phyloP scores from a whole-genome alignment of 64 coral and sea anemone species.

The Acropora tenuis region DNA sequence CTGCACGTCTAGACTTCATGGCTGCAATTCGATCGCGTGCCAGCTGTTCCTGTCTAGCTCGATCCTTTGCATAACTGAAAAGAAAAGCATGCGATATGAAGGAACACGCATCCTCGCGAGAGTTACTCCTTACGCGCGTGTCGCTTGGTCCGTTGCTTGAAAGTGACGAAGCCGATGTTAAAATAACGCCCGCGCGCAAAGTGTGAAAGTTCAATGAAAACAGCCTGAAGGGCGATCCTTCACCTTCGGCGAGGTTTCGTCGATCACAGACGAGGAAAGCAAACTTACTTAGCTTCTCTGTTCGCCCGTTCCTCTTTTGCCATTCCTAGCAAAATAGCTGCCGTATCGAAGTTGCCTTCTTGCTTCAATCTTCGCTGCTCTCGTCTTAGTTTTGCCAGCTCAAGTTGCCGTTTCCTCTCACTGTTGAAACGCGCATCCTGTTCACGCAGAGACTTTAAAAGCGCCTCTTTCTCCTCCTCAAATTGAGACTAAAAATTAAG shows the following conservation, averaged over 20 bases:
- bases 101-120: not conserved
- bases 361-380: constrained; percentile 83
- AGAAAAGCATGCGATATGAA: not conserved
- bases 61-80: constrained; percentile 84
- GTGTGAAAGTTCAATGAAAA: too few species aligned
- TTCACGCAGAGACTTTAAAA: constrained; percentile 76
- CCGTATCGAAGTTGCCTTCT: constrained; percentile 96
- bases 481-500: constrained; percentile 72
- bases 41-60: constrained; percentile 84
- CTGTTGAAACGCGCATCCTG: constrained; percentile 84
- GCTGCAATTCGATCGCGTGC: constrained; percentile 93
- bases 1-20: constrained; percentile 76
- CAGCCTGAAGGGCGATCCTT: too few species aligned
- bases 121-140: not conserved
- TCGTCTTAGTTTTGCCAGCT: constrained; percentile 86
- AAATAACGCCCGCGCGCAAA: too few species aligned
- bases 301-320: constrained; percentile 82
- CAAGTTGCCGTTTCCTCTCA: constrained; percentile 82
- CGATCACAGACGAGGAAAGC: not conserved
- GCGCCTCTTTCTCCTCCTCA: constrained; percentile 96
- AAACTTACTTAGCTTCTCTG: constrained; percentile 76
- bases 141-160: too few species aligned
- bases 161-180: too few species aligned
- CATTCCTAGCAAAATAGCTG: constrained; percentile 83
- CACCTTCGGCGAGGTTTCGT: not conserved